Evolutionary conservation across 2,797 vertebrate genomes (phyloP).

Genomic region (Parotocinclus haroldoi): DNA sequence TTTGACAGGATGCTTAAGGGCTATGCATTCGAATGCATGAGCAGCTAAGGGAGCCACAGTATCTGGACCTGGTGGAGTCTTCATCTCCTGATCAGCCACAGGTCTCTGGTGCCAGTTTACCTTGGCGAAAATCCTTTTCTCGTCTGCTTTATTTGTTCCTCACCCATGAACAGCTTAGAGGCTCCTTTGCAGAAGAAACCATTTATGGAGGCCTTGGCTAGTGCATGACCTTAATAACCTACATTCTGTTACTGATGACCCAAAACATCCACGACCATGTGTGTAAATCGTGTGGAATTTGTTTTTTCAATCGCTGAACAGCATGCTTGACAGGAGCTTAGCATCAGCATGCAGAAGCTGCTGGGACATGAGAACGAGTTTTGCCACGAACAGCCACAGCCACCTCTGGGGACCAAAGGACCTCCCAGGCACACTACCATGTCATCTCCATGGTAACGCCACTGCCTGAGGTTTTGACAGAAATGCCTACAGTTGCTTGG

Average conservation of each 20-base stretch:
- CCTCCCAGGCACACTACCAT: constrained; percentile 62
- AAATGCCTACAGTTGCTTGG: constrained; percentile 26
- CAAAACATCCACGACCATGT: background rate
- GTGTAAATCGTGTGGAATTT: background rate
- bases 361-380: constrained; percentile 52
- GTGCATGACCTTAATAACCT: constrained; percentile 12
- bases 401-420: constrained; percentile 71
- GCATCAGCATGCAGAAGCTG: constrained; percentile 37
- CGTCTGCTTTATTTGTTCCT: constrained; percentile 12
- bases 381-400: constrained; percentile 66
- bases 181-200: too few relatives aligned
- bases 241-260: constrained; percentile 2
- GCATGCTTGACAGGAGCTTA: constrained; percentile 42
- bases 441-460: constrained; percentile 66
- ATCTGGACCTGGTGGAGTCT: constrained; percentile 29
- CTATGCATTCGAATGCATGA: constrained; percentile 63
- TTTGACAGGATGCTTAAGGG: constrained; percentile 72
- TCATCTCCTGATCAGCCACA: constrained; percentile 23
- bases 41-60: constrained; percentile 31
- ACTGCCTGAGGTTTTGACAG: constrained; percentile 51
- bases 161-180: too few relatives aligned
- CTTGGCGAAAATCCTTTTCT: constrained; percentile 42
- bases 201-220: constrained; percentile 16
- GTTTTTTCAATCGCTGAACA: constrained; percentile 46
- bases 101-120: constrained; percentile 27